Percentiles rank a stretch among this genome's conserved stretches.
Conservation (phyloP, 2,888 invertebrate species). For the Eudemis profundana region DNA sequence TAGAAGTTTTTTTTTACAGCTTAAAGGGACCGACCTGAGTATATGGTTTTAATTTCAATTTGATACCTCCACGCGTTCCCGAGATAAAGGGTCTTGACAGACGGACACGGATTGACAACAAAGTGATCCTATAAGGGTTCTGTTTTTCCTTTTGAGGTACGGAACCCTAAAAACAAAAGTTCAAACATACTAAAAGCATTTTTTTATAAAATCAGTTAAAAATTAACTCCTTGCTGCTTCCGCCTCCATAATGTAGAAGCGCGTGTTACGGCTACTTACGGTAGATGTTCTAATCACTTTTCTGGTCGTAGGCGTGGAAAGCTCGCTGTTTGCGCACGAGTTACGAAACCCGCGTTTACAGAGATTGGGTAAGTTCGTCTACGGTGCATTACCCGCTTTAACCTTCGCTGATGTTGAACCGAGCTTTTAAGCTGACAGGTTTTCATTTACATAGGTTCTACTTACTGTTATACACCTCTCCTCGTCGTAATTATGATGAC, state of each 20-base stretch:
- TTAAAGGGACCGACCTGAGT: no score
- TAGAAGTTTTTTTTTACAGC: no score
- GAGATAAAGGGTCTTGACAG: no score
- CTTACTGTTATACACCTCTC: not conserved
- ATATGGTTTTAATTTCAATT: no score
- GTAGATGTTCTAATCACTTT: conserved; percentile 25
- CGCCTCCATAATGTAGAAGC: not conserved
- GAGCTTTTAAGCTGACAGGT: conserved; percentile 18
- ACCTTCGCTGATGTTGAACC: conserved; percentile 28
- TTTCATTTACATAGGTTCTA: conserved; percentile 30
- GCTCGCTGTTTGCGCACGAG: conserved; percentile 8
- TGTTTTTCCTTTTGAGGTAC: no score
- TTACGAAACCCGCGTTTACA: conserved; percentile 34
- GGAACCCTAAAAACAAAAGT: no score
- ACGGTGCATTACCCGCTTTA: conserved; percentile 20
- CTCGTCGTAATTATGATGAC: no score
- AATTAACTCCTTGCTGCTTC: not conserved
- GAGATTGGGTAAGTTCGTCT: conserved; percentile 7
- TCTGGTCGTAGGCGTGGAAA: conserved; percentile 29
- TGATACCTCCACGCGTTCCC: no score
- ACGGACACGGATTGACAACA: no score
- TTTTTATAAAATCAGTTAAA: no score
- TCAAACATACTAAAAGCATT: no score
- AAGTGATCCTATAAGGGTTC: no score
- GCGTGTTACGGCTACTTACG: not conserved